A percentile compares a stretch with the other conserved stretches of the same genome.
Conservation (phyloP, 1,140 invertebrate species). For the Zaprionus taronus region DNA sequence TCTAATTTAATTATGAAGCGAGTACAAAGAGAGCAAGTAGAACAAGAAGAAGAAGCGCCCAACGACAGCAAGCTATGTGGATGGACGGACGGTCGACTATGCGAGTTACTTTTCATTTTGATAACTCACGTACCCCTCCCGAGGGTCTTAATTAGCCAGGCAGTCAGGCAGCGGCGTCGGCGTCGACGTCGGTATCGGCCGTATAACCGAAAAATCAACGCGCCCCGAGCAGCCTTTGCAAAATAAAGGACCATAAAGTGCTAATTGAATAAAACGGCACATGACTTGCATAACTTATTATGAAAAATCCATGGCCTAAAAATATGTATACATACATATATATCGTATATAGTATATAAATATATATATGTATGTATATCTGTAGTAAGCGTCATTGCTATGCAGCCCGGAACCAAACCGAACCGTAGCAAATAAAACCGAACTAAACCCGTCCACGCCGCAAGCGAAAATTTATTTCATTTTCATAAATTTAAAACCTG, state of each 20-base stretch:
- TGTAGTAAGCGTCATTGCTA: slow-evolving; percentile 50
- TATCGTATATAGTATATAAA: slow-evolving; percentile 19
- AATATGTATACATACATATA: slow-evolving; percentile 37
- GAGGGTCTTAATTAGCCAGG: slow-evolving; percentile 73
- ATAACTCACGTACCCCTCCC: slow-evolving; percentile 75
- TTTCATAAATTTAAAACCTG: slow-evolving; percentile 80
- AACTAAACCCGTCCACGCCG: slow-evolving; percentile 61
- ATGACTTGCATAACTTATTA: slow-evolving; percentile 82
- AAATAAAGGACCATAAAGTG: slow-evolving; percentile 82
- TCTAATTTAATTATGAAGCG: slow-evolving; percentile 77
- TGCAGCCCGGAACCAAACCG: slow-evolving; percentile 46
- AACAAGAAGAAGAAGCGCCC: slow-evolving; percentile 11
- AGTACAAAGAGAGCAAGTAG: slow-evolving; percentile 32
- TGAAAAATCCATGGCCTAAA: too few species aligned
- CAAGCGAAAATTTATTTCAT: slow-evolving; percentile 69
- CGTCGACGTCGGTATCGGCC: slow-evolving; percentile 53
- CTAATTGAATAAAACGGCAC: slow-evolving; percentile 82
- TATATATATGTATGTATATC: slow-evolving; percentile 19
- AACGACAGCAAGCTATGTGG: slow-evolving; percentile 50
- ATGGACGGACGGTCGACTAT: slow-evolving; percentile 53
- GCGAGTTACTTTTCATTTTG: slow-evolving; percentile 78
- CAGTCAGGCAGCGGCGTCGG: not conserved
- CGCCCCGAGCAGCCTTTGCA: slow-evolving; percentile 54
- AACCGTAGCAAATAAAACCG: slow-evolving; percentile 14
- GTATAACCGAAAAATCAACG: slow-evolving; percentile 83